Conservation (phyloP, 1,140 invertebrate genomes). For the Schlechtendalia chinensis region DNA sequence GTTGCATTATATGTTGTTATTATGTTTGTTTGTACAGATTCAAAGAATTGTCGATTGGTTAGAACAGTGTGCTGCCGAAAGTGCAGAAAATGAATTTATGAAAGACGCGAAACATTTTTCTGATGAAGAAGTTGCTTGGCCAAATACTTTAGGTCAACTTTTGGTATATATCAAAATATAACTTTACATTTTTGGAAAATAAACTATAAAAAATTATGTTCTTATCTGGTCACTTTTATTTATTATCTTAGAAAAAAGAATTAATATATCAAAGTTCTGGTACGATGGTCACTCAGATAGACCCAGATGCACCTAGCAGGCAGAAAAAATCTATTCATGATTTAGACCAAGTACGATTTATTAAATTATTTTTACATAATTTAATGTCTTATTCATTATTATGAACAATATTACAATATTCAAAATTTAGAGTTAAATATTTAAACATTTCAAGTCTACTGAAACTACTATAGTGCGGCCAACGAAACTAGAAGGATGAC, state of each 20-base stretch:
- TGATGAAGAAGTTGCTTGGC: constrained; percentile 77
- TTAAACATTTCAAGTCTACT: too few species aligned
- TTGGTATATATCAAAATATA: constrained; percentile 57
- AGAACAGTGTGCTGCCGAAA: constrained; percentile 76
- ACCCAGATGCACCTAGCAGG: constrained; percentile 88
- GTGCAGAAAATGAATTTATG: constrained; percentile 60
- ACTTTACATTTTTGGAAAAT: too few species aligned
- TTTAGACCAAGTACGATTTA: constrained; percentile 67
- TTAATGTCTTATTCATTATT: too few species aligned
- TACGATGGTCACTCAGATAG: constrained; percentile 72
- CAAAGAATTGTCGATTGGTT: constrained; percentile 91
- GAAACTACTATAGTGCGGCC: too few species aligned
- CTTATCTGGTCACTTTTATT: neutral
- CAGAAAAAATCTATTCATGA: constrained; percentile 80
- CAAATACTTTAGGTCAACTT: constrained; percentile 84
- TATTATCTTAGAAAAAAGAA: constrained; percentile 53
- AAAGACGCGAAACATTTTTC: constrained; percentile 70
- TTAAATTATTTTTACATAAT: too few species aligned
- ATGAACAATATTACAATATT: neutral
- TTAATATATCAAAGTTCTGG: constrained; percentile 62
- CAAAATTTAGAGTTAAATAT: too few species aligned
- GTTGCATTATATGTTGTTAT: too few species aligned
- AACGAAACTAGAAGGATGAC: too few species aligned
- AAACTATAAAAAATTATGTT: neutral
- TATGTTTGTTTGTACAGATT: constrained; percentile 60